phyloP scores from a whole-genome alignment of 2,888 invertebrate species.

The Ormia ochracea region DNA sequence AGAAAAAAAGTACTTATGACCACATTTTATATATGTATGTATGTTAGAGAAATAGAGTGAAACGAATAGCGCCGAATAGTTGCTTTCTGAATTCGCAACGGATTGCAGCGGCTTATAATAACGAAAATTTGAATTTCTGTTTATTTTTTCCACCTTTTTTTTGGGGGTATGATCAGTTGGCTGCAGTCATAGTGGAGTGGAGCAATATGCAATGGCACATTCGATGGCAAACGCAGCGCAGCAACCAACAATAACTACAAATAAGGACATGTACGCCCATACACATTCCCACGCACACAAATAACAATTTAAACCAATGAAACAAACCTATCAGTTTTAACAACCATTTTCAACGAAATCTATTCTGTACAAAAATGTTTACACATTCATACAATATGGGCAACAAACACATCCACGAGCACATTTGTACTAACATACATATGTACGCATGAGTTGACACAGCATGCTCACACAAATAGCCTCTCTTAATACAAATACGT shows the following conservation, averaged over 20 bases:
- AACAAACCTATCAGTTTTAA: slow-evolving; percentile 53
- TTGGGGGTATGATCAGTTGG: slow-evolving; percentile 21
- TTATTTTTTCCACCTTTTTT: not conserved
- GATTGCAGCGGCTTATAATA: slow-evolving; percentile 54
- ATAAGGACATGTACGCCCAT: slow-evolving; percentile 2
- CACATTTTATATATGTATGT: slow-evolving; percentile 37
- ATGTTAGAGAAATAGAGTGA: slow-evolving; percentile 10
- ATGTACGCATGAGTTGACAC: not conserved
- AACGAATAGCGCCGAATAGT: not conserved
- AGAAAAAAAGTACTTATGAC: slow-evolving; percentile 18
- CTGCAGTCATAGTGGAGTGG: not conserved
- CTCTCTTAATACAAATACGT: slow-evolving; percentile 51
- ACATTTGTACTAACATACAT: not conserved
- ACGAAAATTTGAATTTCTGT: slow-evolving; percentile 42
- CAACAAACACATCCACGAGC: not conserved
- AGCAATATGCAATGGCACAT: slow-evolving; percentile 25
- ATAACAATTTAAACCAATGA: slow-evolving; percentile 45
- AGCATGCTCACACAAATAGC: slow-evolving; percentile 12
- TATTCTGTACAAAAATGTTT: slow-evolving; percentile 57
- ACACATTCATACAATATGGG: slow-evolving; percentile 39
- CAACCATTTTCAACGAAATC: slow-evolving; percentile 54
- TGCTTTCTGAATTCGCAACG: slow-evolving; percentile 20
- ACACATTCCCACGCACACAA: not conserved
- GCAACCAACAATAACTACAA: slow-evolving; percentile 33
- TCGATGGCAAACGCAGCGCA: slow-evolving; percentile 50